These are phyloP conservation scores for Chondrilla cf. caribensis DNA, from an alignment of 37 sponge, comb jelly and placozoan genomes.

Conservation along the genomic window DNA sequence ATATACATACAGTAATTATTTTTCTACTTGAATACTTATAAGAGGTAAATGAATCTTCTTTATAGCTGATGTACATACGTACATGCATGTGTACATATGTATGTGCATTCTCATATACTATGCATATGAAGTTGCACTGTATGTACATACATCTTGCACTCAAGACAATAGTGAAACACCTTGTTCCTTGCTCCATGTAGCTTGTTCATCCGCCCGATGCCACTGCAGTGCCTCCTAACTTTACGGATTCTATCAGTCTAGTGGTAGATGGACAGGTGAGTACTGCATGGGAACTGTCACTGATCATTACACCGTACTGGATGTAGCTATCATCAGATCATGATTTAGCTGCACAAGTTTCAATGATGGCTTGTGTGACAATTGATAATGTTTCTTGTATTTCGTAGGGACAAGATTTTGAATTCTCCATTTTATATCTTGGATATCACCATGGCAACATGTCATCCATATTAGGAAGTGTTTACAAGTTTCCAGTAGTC, in stretches of 20 bases:
- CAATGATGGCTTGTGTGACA: too few species aligned
- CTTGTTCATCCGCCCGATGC: background rate
- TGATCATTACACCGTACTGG: too few species aligned
- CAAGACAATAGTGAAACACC: too few species aligned
- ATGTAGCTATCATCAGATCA: too few species aligned
- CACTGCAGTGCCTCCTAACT: background rate
- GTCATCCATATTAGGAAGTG: background rate
- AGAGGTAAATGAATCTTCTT: too few species aligned
- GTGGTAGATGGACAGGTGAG: conserved; percentile 18
- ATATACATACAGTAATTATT: too few species aligned
- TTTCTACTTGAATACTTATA: too few species aligned
- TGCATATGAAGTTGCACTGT: background rate
- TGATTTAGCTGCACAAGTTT: too few species aligned
- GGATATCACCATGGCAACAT: conserved; percentile 16
- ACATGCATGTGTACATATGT: background rate
- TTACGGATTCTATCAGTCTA: background rate
- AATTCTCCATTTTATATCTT: conserved; percentile 25
- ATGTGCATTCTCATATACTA: background rate
- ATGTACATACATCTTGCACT: background rate
- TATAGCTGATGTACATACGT: background rate
- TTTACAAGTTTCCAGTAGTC: conserved; percentile 10
- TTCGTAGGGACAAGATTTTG: conserved; percentile 8
- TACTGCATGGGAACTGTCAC: too few species aligned
- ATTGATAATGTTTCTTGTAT: too few species aligned
- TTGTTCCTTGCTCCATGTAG: conserved; percentile 2